Evolutionary conservation across 2,888 invertebrate species (phyloP).

Genomic region (Hypomecis atomaria): DNA sequence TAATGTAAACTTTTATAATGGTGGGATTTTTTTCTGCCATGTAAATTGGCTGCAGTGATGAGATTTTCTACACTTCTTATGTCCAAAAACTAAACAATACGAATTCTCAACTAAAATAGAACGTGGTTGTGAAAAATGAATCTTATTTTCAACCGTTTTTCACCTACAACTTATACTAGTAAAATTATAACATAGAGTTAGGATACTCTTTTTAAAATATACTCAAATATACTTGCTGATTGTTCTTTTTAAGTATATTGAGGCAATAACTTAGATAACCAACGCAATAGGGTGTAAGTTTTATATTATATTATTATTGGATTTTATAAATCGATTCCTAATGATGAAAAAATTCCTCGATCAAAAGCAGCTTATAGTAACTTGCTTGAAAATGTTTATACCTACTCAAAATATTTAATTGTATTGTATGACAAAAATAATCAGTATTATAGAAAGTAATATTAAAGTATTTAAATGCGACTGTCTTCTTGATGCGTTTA

Average conservation of each 20-base stretch:
- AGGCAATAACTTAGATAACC: conserved; percentile 72
- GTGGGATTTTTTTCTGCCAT: conserved; percentile 7
- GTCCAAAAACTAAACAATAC: conserved; percentile 14
- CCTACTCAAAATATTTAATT: conserved; percentile 38
- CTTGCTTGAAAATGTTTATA: conserved; percentile 62
- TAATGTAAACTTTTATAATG: neutral
- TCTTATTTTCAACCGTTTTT: conserved; percentile 49
- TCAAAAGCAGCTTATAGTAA: conserved; percentile 51
- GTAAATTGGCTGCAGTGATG: neutral
- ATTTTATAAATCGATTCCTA: conserved; percentile 57
- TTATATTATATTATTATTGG: conserved; percentile 54
- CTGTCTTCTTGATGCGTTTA: conserved; percentile 38
- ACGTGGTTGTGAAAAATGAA: conserved; percentile 54
- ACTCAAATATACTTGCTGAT: conserved; percentile 51
- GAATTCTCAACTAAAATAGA: conserved; percentile 37
- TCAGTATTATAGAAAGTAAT: conserved; percentile 57
- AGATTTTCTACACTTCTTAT: neutral
- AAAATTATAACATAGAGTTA: conserved; percentile 51
- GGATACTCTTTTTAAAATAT: conserved; percentile 56
- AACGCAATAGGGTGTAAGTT: conserved; percentile 60
- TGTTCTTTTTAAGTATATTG: conserved; percentile 56
- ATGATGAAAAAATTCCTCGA: conserved; percentile 50
- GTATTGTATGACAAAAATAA: conserved; percentile 36
- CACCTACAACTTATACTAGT: conserved; percentile 47
- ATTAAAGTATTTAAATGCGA: conserved; percentile 37